Evolutionary conservation across 2,888 invertebrate genomes (phyloP), one percentile per base, ranked within the genome.

Genomic region (Halocaridina rubra): DNA sequence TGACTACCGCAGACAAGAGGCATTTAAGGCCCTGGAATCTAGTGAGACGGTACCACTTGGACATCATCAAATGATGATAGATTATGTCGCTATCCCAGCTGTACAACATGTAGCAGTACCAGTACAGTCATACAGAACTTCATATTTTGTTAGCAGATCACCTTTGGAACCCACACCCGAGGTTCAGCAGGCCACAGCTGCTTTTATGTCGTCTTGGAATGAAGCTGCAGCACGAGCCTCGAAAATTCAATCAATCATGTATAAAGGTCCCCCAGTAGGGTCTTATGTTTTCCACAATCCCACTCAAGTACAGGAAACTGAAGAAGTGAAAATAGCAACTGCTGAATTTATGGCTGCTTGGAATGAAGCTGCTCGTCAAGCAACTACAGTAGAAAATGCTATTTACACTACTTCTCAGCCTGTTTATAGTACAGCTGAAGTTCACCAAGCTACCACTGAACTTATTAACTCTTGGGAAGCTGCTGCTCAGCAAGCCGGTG

Each of bases 191-290:
- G 81, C 76, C 19, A 81, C 81, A 33, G 81, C 81, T 57, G 81
- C 46, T 13, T 81, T 81, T 69, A 81, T 81, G 81, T 75, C 81
- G 24, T 75, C 81, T 27, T 81, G 81, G 82, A 82, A 82, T 30
- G 27, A 32, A 32, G 82, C 82, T 33, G 82, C 82, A 57, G 33
- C 77, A 16, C 22, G 77, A 13, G 82, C 82, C 22, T 19, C 82
- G 27, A 71, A 29, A n/a, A 81, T 81, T 10, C 74, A 75, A 33
- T 3, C 19, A 59, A 33, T 39, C 8, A n/a, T 81, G 29, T 27
- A 46, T 1, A 75, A 46, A 27, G 16, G 61, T 29, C 39, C 74
- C 3, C 64, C 81, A 33, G 7, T 46, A 46, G 81, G 81, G 4
- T 10, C 59, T 27, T 81, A 75, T 22, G 39, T 64, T n/a, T 29